A percentile compares a stretch with the other conserved stretches of the same genome.
Conservation (phyloP, 2,888 invertebrate species). For the Cabera pusaria region DNA sequence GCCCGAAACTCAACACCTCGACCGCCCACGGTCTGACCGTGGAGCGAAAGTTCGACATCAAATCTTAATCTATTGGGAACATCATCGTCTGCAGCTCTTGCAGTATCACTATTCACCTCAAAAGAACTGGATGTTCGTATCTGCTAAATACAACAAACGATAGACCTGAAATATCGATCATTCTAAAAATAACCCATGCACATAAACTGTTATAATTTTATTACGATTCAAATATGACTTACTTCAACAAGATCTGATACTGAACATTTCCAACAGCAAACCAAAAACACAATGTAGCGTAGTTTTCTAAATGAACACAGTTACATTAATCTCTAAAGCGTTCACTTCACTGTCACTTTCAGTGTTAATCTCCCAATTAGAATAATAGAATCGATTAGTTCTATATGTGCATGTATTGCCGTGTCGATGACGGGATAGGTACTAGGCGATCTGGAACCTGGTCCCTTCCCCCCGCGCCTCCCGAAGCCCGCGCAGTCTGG, state of each 20-base stretch:
- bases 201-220: too few relatives aligned
- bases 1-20: slow-evolving; percentile 58
- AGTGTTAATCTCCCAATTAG: slow-evolving; percentile 2
- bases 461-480: slow-evolving; percentile 36
- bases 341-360: slow-evolving; percentile 19
- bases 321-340: too few relatives aligned
- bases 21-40: slow-evolving; percentile 62
- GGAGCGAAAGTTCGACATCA: slow-evolving; percentile 43
- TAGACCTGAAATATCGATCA: slow-evolving; percentile 13
- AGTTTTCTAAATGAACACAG: too few relatives aligned
- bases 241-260: slow-evolving; percentile 5
- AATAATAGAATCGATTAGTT: slow-evolving; percentile 9
- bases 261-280: slow-evolving; percentile 7
- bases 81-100: slow-evolving; percentile 8
- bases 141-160: too few relatives aligned
- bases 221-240: slow-evolving; percentile 2
- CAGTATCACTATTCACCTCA: too few relatives aligned
- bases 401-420: slow-evolving; percentile 31
- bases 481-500: slow-evolving; percentile 68
- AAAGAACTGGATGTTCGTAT: too few relatives aligned
- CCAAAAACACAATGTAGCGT: too few relatives aligned
- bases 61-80: slow-evolving; percentile 14
- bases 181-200: slow-evolving; percentile 15
- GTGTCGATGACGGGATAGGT: slow-evolving; percentile 49
- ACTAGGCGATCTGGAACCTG: slow-evolving; percentile 62